A percentile compares a stretch with the other conserved stretches of the same genome.
These are phyloP conservation scores for Panzeria rudis DNA, from an alignment of 2,888 invertebrate genomes.

Conservation along the genomic window DNA sequence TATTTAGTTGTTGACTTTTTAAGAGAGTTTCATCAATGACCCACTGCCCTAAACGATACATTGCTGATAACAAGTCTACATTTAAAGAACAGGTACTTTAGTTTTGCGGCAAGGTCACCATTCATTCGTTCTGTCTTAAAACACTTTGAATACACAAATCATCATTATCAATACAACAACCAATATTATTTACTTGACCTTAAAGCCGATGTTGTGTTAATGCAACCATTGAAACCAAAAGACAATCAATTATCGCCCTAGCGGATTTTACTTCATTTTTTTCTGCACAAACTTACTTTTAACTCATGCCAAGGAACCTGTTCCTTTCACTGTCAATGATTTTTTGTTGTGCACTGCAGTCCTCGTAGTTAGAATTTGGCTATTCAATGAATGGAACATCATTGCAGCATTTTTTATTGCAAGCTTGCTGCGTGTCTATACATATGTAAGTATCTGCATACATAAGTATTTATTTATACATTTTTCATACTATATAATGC, in stretches of 20 bases:
- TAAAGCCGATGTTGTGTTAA: conserved; percentile 44
- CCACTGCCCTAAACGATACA: conserved; percentile 52
- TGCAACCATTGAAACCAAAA: conserved; percentile 9
- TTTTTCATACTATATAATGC: too few relatives aligned
- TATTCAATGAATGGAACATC: too few relatives aligned
- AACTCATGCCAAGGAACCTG: conserved; percentile 54
- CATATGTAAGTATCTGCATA: too few relatives aligned
- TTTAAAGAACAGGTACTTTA: conserved; percentile 63
- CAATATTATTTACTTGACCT: conserved; percentile 44
- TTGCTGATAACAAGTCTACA: conserved; percentile 2
- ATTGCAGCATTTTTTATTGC: conserved; percentile 3
- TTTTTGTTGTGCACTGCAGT: neutral
- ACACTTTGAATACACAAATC: conserved; percentile 49
- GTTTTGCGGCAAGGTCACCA: conserved; percentile 61
- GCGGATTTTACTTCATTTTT: conserved; percentile 36
- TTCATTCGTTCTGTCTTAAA: conserved; percentile 40
- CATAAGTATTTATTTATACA: too few relatives aligned
- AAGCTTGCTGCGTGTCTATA: too few relatives aligned
- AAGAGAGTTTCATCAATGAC: conserved; percentile 42
- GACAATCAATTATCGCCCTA: conserved; percentile 10
- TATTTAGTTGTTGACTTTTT: conserved; percentile 1
- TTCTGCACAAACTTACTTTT: conserved; percentile 9
- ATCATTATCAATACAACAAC: conserved; percentile 49
- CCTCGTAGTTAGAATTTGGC: conserved; percentile 50
- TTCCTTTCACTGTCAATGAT: conserved; percentile 69